Evolutionary conservation across 2,888 invertebrate species (phyloP), one percentile per base, ranked within the genome.

Genomic region (Scaptomyza caliginosa): DNA sequence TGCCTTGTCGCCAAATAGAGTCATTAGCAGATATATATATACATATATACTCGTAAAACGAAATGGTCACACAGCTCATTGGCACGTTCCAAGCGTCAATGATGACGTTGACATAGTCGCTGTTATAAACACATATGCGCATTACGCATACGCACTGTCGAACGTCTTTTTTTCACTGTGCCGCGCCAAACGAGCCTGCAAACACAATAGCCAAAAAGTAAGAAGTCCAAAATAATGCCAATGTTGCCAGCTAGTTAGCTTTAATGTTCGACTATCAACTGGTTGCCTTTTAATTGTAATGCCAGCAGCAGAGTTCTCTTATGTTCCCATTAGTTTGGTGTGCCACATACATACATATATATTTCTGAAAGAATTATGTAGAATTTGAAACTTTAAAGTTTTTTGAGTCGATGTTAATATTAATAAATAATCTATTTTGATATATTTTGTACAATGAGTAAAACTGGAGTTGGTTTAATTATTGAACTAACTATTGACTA

Each of bases 31-130:
- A 74, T 67, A 67, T 60, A 13, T 34, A 34, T 16, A 34, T 34
- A 13, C 5, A 34, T 34, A 34, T 16, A 80, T 82, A 28, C 28
- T 45, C 45, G n/a, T 28, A 78, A 82, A 82, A 86, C 50, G 57
- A 73, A 80, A 86, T 86, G 79, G 76, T 65, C 62, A 58, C 66
- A 71, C 76, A 80, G 86, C 80, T 86, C 86, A 86, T 86, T 86
- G 77, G 86, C 80, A 80, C 86, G 80, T 80, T 72, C 68, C 60
- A 49, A 60, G 52, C 62, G 71, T 40, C 72, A 65, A 55, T 64
- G 62, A 49, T 59, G 62, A 59, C 56, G 56, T n/a, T 56, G 55
- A 40, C 62, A 32, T 40, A 55, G 54, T 39, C 45, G 52, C 64
- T 64, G 63, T 55, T 67, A 67, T 51, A 55, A 67, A 56, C 71